Conservation (phyloP, 2,797 vertebrate species). For the Pyrocephalus nanus region DNA sequence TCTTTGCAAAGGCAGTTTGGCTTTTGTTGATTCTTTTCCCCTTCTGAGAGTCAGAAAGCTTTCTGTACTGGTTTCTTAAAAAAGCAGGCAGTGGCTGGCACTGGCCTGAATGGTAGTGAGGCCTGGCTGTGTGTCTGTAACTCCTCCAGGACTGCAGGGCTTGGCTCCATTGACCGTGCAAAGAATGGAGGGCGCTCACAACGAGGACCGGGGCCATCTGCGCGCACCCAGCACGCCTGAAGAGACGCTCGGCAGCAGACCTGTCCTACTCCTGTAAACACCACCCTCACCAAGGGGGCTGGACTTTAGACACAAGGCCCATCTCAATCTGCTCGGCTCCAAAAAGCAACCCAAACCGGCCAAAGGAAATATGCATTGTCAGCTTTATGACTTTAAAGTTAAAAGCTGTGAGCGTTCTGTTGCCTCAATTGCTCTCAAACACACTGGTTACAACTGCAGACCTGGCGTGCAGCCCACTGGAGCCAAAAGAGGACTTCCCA, state of each 20-base stretch:
- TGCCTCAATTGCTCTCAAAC: neutral
- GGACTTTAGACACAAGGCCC: slow-evolving; percentile 16
- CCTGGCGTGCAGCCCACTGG: neutral
- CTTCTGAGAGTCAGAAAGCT: slow-evolving; percentile 40
- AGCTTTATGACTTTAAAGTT: neutral
- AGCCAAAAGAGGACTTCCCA: neutral
- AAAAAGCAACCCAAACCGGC: neutral
- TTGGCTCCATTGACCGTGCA: neutral
- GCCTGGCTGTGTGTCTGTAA: slow-evolving; percentile 5
- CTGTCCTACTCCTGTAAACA: neutral
- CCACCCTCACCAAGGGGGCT: neutral
- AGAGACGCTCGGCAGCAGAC: neutral
- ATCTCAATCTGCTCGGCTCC: slow-evolving; percentile 25
- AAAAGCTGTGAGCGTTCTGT: neutral
- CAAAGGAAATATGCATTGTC: neutral
- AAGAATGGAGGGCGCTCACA: slow-evolving; percentile 37
- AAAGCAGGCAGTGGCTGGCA: slow-evolving; percentile 34
- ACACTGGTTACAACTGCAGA: neutral
- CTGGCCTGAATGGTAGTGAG: slow-evolving; percentile 18
- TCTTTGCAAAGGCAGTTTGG: slow-evolving; percentile 51
- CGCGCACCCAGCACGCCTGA: neutral
- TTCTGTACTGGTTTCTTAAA: slow-evolving; percentile 38
- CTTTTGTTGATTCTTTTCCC: slow-evolving; percentile 52
- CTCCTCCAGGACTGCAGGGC: slow-evolving; percentile 9
- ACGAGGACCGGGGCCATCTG: slow-evolving; percentile 36